phyloP scores from a whole-genome alignment of 2,797 vertebrate genomes.

The Catostomus latipinnis region DNA sequence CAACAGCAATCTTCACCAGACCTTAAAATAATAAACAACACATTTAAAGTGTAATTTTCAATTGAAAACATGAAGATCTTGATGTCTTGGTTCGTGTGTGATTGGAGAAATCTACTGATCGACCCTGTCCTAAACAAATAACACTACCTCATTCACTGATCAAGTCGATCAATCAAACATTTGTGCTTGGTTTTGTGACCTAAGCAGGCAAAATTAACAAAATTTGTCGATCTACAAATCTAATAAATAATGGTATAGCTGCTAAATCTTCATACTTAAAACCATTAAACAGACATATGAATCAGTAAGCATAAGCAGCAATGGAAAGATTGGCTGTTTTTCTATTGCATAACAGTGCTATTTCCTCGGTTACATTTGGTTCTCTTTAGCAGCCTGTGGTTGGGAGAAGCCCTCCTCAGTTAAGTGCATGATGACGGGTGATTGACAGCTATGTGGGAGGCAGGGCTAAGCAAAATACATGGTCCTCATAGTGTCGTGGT shows the following conservation, averaged over 20 bases:
- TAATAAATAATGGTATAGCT: conserved; percentile 58
- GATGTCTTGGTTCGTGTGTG: too few relatives aligned
- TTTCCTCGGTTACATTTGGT: conserved; percentile 69
- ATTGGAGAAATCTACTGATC: not conserved
- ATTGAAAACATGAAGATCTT: too few relatives aligned
- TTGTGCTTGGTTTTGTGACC: conserved; percentile 27
- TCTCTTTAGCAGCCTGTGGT: conserved; percentile 65
- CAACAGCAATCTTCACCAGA: not conserved
- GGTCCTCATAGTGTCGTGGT: conserved; percentile 99
- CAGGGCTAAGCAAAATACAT: conserved; percentile 94
- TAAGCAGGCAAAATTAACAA: conserved; percentile 13
- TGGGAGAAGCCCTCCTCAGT: conserved; percentile 62
- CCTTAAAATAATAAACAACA: not conserved
- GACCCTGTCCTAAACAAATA: conserved; percentile 5
- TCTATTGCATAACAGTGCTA: conserved; percentile 92
- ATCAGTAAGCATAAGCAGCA: conserved; percentile 29
- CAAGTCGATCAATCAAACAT: not conserved
- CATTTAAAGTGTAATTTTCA: too few relatives aligned
- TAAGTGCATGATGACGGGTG: conserved; percentile 73
- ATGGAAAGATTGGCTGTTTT: conserved; percentile 86
- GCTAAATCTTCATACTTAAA: conserved; percentile 32
- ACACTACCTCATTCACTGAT: conserved; percentile 29
- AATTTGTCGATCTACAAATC: not conserved
- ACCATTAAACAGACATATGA: conserved; percentile 59
- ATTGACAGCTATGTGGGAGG: conserved; percentile 57